Evolutionary conservation across 2,113 vertebrate species (phyloP).

Genomic region (Mastomys natalensis): DNA sequence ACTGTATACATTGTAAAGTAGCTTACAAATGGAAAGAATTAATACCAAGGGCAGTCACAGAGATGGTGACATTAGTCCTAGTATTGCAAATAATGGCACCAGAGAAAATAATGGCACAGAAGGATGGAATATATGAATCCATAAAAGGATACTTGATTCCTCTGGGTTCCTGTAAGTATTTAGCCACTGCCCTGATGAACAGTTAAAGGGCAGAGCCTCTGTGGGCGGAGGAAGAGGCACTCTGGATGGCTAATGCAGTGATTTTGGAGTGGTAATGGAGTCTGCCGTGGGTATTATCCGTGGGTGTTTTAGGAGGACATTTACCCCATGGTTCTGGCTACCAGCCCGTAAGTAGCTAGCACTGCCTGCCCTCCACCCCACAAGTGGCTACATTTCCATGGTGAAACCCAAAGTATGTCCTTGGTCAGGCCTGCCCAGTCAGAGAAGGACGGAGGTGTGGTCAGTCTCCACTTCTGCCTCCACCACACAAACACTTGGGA

Average conservation of each 20-base stretch:
- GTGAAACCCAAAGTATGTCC: slow-evolving; percentile 69
- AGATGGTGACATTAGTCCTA: background rate
- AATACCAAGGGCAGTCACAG: background rate
- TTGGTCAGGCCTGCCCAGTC: slow-evolving; percentile 27
- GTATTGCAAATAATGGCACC: background rate
- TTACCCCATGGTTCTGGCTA: slow-evolving; percentile 57
- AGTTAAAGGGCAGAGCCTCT: slow-evolving; percentile 64
- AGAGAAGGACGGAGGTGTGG: background rate
- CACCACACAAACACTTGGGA: background rate
- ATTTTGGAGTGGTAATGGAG: slow-evolving; percentile 41
- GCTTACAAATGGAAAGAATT: slow-evolving; percentile 14
- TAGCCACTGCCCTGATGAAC: slow-evolving; percentile 46
- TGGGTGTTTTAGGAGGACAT: slow-evolving; percentile 8
- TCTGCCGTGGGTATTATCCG: background rate
- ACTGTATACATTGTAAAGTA: slow-evolving; percentile 12
- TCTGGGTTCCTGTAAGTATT: slow-evolving; percentile 58
- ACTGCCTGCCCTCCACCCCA: background rate
- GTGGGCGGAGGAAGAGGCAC: slow-evolving; percentile 2
- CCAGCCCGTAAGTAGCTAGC: slow-evolving; percentile 18
- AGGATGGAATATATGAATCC: slow-evolving; percentile 15
- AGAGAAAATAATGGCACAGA: background rate
- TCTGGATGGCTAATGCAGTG: slow-evolving; percentile 40
- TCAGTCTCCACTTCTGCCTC: background rate
- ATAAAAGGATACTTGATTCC: background rate
- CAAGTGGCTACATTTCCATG: slow-evolving; percentile 55